Base-by-base conservation (phyloP, 2,797 vertebrate species). In the Pangasius macronema region DNA sequence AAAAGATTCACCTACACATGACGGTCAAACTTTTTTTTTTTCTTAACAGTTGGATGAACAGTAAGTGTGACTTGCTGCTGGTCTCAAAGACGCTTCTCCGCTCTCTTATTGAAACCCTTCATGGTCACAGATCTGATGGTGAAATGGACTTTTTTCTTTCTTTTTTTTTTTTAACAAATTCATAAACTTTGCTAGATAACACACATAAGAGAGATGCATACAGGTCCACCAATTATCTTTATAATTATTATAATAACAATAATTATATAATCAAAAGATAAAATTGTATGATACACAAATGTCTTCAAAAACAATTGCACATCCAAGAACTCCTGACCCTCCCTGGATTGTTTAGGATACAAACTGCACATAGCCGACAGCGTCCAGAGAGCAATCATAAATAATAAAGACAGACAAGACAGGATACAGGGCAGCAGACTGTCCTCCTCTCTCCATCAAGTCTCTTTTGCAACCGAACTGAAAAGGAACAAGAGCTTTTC, bases 221-320 rank as follows among this genome's bases (percentile, higher is more conserved):
- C 91, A 93, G 92, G 91, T 93, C 92, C 93, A 93, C 93, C 93
- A 86, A 95, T 92, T 92, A 94, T 92, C 91, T 93, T 92, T 91
- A 93, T 89, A 93, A 94, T 95, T 92, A 95, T 93, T 93, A 93
- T 94, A 94, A 95, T 94, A 94, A 95, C 93, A 92, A 95, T 94
- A 93, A 93, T 92, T 92, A 95, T 93, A 93, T 93, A 81, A 94
- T 93, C 89, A 95, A 93, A 86, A 94, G 93, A 93, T 94, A 93
- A 90, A 91, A 91, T 93, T 79, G 90, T 93, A 93, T 93, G 94
- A 93, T 94, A 95, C 94, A 94, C 94, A 95, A 93, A 96, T 93
- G 94, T 95, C 94, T 94, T 94, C 90, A 70, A 73, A 95, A 95
- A 95, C 93, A 95, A 92, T 93, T 93, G 93, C 93, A 94, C 88